A percentile compares a stretch with the other conserved stretches of the same genome.
Evolutionary conservation across 2,113 vertebrate species (phyloP).

Genomic region (Gallinago jamesoni): DNA sequence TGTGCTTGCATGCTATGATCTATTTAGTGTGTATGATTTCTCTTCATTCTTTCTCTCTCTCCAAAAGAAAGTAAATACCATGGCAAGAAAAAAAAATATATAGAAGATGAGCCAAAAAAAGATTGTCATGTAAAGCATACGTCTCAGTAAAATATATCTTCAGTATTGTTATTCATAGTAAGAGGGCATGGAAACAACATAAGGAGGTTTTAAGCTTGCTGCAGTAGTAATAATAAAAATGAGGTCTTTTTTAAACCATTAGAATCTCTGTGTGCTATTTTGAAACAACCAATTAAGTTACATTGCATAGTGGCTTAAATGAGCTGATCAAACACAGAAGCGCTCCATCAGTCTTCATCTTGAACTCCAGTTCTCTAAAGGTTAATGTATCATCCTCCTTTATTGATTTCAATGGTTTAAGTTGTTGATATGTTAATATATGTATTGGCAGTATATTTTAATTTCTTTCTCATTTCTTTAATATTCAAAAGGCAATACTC

Average conservation of each 20-base stretch:
- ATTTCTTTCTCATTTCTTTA: slow-evolving; percentile 41
- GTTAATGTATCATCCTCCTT: slow-evolving; percentile 55
- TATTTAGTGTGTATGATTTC: background rate
- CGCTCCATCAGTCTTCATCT: slow-evolving; percentile 49
- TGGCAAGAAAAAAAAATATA: background rate
- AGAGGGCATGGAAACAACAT: background rate
- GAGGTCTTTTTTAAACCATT: background rate
- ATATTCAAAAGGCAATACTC: background rate
- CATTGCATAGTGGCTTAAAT: slow-evolving; percentile 43
- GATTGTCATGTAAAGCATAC: background rate
- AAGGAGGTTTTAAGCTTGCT: slow-evolving; percentile 20
- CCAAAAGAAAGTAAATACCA: background rate
- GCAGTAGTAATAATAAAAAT: slow-evolving; percentile 42
- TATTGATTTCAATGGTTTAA: slow-evolving; percentile 48
- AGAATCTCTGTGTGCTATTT: slow-evolving; percentile 24
- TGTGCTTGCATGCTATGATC: background rate
- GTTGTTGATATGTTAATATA: slow-evolving; percentile 55
- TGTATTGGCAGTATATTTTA: background rate
- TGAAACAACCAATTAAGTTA: slow-evolving; percentile 68
- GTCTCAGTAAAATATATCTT: background rate
- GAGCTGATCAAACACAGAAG: slow-evolving; percentile 53
- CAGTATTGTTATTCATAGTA: background rate
- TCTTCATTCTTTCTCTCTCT: background rate
- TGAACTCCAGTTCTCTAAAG: slow-evolving; percentile 41
- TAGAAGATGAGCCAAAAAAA: background rate